Evolutionary conservation across 2,888 invertebrate species (phyloP).

Genomic region (Tupiocoris notatus): DNA sequence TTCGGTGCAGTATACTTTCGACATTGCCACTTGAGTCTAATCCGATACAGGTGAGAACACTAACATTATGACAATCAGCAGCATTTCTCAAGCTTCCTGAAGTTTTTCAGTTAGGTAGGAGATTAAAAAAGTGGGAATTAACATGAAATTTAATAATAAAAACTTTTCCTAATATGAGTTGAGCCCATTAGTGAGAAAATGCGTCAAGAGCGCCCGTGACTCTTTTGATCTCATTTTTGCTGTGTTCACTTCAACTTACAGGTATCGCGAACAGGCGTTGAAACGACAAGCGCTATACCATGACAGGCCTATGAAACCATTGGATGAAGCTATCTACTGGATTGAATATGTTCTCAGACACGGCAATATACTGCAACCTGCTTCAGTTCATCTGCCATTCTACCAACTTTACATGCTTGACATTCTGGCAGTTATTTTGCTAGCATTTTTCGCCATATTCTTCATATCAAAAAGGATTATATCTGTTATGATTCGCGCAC

Average conservation of each 20-base stretch:
- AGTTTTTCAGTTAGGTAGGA: too few species aligned
- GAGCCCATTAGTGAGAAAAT: too few species aligned
- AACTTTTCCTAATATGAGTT: too few species aligned
- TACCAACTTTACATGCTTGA: constrained; percentile 42
- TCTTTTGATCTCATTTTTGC: neutral
- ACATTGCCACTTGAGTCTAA: too few species aligned
- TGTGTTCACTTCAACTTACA: neutral
- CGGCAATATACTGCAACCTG: constrained; percentile 39
- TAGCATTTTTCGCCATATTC: neutral
- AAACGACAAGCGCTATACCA: neutral
- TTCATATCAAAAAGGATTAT: neutral
- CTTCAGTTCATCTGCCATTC: constrained; percentile 32
- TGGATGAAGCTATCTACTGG: constrained; percentile 46
- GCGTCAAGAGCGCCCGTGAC: too few species aligned
- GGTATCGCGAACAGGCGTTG: neutral
- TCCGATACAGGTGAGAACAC: too few species aligned
- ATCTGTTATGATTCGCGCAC: too few species aligned
- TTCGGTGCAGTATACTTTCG: too few species aligned
- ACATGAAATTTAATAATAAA: too few species aligned
- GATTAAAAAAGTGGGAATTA: too few species aligned
- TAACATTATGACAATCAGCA: too few species aligned
- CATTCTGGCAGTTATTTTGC: neutral
- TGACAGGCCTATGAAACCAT: constrained; percentile 31
- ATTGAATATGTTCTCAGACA: constrained; percentile 44
- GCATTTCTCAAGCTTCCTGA: too few species aligned